Base-by-base conservation (phyloP, 2,888 invertebrate species). In the Cenopis cana region DNA sequence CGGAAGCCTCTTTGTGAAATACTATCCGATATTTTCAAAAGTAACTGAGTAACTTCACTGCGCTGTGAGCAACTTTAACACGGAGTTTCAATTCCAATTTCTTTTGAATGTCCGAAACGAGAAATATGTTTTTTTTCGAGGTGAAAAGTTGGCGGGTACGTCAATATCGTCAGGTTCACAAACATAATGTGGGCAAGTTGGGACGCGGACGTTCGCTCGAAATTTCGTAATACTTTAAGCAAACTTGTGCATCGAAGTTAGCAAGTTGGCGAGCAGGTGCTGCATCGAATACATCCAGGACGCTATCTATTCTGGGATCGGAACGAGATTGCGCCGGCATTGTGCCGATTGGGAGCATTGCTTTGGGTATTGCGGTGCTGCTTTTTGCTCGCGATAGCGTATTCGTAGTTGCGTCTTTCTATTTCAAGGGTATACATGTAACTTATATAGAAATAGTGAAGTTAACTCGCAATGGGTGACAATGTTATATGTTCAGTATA, bases 181-280 rank as follows among this genome's bases (percentile, higher is more conserved):
- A 89, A 89, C 84, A 89, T 89, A 85, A 88, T 86, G 85, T 82
- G 79, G 82, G 81, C 78, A 83, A 86, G 80, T 85, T 82, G 79
- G 79, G 78, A 76, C 76, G 81, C 76, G 75, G 79, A 79, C 81
- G 85, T 85, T 83, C 84, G 86, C 85, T 86, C 85, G 82, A 85
- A 89, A 89, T 89, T 89, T 89, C 83, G 86, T 90, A 89, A 91
- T 89, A 90, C 89, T 91, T 91, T 89, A 87, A 85, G 85, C 82
- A 91, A 91, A 90, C 89, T 90, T 87, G 82, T 79, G 85, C 82
- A 82, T 81, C 77, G 78, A 87, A 90, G 88, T 90, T 89, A 82
- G 84, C 78, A 80, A 83, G 83, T 85, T 86, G 77, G 73, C 74
- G 86, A 84, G 84, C 89, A 90, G 91, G 90, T 91, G 90, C 88